Conservation (phyloP, 2,113 vertebrate genomes). For the Electrona antarctica region DNA sequence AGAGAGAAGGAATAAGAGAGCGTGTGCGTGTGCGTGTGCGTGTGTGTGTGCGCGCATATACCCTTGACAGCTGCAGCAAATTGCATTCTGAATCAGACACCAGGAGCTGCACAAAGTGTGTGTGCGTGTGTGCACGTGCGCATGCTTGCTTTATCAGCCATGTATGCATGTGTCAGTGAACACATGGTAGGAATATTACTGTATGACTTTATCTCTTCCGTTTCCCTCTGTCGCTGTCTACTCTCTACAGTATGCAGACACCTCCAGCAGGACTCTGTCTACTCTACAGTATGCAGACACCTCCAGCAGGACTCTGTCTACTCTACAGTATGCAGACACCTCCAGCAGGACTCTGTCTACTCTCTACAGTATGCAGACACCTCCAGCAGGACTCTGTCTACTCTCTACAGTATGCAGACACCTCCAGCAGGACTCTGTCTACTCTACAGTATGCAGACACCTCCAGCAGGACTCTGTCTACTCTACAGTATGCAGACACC, state of each 20-base stretch:
- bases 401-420: constrained; percentile 31
- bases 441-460: constrained; percentile 31
- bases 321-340: constrained; percentile 31
- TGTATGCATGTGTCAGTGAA: constrained; percentile 47
- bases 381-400: constrained; percentile 45
- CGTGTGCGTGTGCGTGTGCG: background rate
- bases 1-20: background rate
- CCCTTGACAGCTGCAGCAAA: constrained; percentile 48
- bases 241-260: constrained; percentile 29
- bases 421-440: constrained; percentile 45
- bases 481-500: constrained; percentile 31
- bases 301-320: constrained; percentile 45
- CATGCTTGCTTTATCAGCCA: constrained; percentile 36
- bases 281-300: constrained; percentile 31
- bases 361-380: constrained; percentile 31
- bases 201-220: constrained; percentile 56
- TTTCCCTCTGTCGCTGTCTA: constrained; percentile 22
- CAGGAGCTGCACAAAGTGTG: constrained; percentile 4
- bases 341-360: constrained; percentile 46
- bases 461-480: constrained; percentile 45
- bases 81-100: constrained; percentile 39
- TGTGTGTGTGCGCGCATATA: constrained; percentile 12
- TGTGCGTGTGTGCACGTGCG: too few species aligned
- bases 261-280: constrained; percentile 45
- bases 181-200: constrained; percentile 21